Evolutionary conservation across 2,888 invertebrate species (phyloP), one percentile per base, ranked within the genome.

Genomic region (Synergus umbraculus): DNA sequence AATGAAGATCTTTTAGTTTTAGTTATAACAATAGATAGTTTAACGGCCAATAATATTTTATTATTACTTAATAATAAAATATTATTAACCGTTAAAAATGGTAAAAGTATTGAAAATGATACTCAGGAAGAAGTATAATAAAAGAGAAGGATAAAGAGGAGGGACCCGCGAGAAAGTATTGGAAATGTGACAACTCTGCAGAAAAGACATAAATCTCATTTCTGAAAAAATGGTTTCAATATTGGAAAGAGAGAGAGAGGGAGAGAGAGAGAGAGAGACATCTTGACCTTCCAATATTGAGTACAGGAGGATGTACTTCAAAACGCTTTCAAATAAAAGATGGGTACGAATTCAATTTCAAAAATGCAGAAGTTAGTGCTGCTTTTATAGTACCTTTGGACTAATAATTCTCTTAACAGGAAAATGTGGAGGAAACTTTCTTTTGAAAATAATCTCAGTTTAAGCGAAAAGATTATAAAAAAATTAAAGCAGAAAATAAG

Each of bases 181-280:
- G 73, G 73, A 73, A 73, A 73, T 73, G 73, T 73, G 73, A 73
- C 73, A 73, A 54, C 49, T 73, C 73, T 73, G 73, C 73, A 73
- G 73, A 73, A 73, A 73, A 73, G 73, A 73, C 73, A 73, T 73
- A 54, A 73, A 73, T 73, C 54, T 73, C 18, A 73, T 73, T 73
- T 73, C 73, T 73, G 73, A 73, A 49, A 73, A 73, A 73, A 73
- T 73, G 73, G 73, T 49, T 29, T 37, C 37, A 54, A 67, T 44
- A 44, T 22, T 46, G 12, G 22, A 49, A 73, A 79, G 76, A 78
- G 49, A 46, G 67, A 22, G 22, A 49, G 65, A 79, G 76, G 77
- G 49, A 46, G 67, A 67, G 46, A 22, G 22, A 49, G 65, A 79
- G 76, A 78, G 49, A 46, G 67, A 67, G 46, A 73, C 12, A 65